phyloP scores from a whole-genome alignment of 2,888 invertebrate genomes.

The Acleris emargana region DNA sequence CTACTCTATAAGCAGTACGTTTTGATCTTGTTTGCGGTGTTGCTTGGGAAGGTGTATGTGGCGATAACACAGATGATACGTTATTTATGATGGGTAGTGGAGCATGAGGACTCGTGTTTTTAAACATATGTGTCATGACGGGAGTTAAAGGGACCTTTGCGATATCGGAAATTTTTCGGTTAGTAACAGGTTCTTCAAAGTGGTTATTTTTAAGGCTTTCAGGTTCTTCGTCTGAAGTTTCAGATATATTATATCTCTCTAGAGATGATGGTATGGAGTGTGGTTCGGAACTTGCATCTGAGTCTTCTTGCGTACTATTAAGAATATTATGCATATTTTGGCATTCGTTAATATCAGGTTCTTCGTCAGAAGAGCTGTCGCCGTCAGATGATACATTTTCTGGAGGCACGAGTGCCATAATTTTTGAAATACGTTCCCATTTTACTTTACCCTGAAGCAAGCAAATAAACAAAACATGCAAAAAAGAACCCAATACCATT shows the following conservation, averaged over 20 bases:
- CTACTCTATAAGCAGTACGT: neutral
- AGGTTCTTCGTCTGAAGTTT: neutral
- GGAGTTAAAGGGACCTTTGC: conserved; percentile 1
- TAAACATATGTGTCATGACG: conserved; percentile 1
- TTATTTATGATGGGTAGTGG: conserved; percentile 3
- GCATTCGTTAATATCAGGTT: neutral
- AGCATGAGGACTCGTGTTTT: neutral
- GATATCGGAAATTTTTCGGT: neutral
- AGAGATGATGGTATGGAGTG: conserved; percentile 6
- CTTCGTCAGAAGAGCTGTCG: conserved; percentile 3
- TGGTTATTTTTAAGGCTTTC: neutral
- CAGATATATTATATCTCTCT: conserved; percentile 4
- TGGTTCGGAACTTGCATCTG: conserved; percentile 1
- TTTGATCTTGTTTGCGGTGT: conserved; percentile 5
- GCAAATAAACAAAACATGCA: conserved; percentile 9
- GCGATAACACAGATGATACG: conserved; percentile 3
- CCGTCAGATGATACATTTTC: neutral
- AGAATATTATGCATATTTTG: too few species aligned
- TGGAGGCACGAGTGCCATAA: conserved; percentile 10
- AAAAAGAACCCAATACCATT: neutral
- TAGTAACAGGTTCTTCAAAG: neutral
- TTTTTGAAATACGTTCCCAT: conserved; percentile 12
- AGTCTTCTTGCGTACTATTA: neutral
- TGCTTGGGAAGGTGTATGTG: conserved; percentile 3
- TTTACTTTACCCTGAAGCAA: conserved; percentile 13